These are phyloP conservation scores for Sandelia bainsii DNA, from an alignment of 2,797 vertebrate genomes.

Conservation along the genomic window DNA sequence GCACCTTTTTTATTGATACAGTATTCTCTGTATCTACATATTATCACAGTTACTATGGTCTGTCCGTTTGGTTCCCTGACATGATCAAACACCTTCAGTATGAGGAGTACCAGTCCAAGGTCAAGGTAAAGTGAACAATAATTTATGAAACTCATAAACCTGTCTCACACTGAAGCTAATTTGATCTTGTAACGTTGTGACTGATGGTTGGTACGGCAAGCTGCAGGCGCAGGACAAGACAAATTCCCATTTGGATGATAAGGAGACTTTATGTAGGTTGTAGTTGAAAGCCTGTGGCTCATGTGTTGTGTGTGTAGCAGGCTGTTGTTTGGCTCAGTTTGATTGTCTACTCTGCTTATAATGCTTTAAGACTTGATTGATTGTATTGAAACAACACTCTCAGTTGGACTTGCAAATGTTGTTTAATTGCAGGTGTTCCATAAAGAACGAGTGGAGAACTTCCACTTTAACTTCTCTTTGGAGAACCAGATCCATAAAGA, in stretches of 20 bases:
- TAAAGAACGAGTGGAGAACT: constrained; percentile 86
- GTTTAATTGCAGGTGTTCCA: constrained; percentile 78
- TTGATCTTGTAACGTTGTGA: no score
- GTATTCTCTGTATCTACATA: neutral
- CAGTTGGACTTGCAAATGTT: neutral
- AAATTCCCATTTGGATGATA: no score
- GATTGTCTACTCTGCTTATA: neutral
- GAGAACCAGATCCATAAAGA: constrained; percentile 93
- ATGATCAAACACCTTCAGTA: constrained; percentile 96
- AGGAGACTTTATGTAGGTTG: no score
- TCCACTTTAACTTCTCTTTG: constrained; percentile 94
- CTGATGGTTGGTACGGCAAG: no score
- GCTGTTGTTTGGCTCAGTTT: no score
- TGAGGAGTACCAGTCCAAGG: constrained; percentile 88
- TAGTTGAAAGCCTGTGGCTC: no score
- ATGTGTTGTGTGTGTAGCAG: no score
- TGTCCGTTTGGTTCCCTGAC: constrained; percentile 97
- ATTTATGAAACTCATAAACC: neutral
- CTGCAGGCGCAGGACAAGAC: no score
- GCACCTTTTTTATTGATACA: neutral
- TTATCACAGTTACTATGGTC: constrained; percentile 91
- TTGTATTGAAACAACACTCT: neutral
- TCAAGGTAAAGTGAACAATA: constrained; percentile 77
- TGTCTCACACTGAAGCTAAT: no score
- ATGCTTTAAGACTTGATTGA: neutral